Conservation (phyloP, 2,113 vertebrate species). For the Gorsachius goisagi region DNA sequence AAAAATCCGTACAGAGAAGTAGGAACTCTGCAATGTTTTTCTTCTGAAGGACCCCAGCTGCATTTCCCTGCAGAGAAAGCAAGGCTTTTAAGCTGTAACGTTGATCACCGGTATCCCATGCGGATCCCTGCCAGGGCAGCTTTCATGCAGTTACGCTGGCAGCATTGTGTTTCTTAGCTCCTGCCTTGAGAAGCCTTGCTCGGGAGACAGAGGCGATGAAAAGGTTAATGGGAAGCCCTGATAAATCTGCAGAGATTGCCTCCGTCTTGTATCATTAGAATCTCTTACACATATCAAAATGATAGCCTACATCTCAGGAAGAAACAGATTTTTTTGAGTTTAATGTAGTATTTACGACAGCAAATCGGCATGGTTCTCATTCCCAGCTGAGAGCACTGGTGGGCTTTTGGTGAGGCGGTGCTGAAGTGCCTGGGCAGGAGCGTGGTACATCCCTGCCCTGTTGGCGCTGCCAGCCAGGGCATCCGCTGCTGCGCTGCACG, state of each 20-base stretch:
- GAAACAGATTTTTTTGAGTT: background rate
- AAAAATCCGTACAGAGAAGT: background rate
- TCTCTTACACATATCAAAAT: background rate
- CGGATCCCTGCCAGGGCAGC: background rate
- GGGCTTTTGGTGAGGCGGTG: background rate
- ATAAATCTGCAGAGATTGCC: background rate
- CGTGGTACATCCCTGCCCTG: background rate
- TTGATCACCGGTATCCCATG: background rate
- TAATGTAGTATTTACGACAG: background rate
- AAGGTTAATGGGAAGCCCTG: background rate
- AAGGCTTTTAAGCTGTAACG: background rate
- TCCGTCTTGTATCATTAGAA: background rate
- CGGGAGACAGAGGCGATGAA: background rate
- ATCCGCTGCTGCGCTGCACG: rapidly evolving
- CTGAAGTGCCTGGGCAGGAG: background rate
- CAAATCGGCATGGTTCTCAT: background rate
- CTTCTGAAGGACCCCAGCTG: background rate
- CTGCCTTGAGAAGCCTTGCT: background rate
- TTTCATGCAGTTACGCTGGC: background rate
- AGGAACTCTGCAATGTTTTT: background rate
- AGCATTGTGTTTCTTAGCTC: background rate
- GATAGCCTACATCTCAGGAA: background rate
- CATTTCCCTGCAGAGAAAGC: background rate
- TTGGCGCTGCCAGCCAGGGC: background rate
- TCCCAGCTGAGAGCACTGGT: background rate